A percentile compares a stretch with the other conserved stretches of the same genome.
Evolutionary conservation across 2,113 vertebrate genomes (phyloP).

Genomic region (Pterocles orientalis): DNA sequence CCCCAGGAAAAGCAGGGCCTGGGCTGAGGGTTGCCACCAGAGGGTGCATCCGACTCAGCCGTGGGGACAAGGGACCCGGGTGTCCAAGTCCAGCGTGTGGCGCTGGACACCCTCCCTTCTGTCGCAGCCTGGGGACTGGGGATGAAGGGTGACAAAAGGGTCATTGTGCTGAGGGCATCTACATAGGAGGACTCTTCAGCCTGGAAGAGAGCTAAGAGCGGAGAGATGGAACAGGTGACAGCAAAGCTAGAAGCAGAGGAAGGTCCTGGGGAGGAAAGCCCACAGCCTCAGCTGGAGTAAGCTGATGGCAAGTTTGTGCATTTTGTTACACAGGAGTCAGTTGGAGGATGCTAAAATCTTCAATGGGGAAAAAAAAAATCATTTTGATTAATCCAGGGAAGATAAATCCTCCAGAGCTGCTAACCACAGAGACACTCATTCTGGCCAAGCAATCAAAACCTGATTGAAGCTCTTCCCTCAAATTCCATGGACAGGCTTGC

Average conservation of each 20-base stretch:
- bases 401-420: background rate
- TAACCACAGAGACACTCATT: background rate
- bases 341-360: background rate
- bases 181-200: background rate
- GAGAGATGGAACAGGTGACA: background rate
- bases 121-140: fast-evolving
- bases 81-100: background rate
- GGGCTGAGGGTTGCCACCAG: background rate
- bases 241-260: background rate
- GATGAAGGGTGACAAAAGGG: background rate
- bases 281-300: background rate
- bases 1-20: background rate
- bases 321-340: background rate
- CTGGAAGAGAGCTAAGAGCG: background rate
- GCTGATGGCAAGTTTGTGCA: background rate
- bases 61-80: fast-evolving
- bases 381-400: background rate
- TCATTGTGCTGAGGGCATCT: no score
- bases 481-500: background rate
- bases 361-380: background rate
- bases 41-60: slow-evolving; percentile 30
- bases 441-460: background rate
- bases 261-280: background rate
- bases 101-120: fast-evolving
- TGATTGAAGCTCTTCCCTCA: background rate